phyloP scores from a whole-genome alignment of 1,140 invertebrate genomes.

The Helicorthomorpha holstii region DNA sequence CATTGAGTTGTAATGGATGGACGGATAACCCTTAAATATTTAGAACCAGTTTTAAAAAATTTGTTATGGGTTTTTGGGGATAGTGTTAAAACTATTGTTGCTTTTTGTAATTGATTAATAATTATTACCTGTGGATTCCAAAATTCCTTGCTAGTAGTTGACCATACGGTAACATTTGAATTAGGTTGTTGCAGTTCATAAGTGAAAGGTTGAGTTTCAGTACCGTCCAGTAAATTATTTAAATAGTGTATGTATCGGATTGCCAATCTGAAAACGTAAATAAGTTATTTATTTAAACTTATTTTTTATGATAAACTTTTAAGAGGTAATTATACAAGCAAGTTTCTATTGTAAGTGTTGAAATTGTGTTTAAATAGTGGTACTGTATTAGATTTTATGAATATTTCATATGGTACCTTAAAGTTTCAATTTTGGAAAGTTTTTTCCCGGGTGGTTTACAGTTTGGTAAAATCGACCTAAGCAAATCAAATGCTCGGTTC shows the following conservation, averaged over 20 bases:
- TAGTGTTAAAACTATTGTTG: too few species aligned
- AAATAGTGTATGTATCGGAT: constrained; percentile 63
- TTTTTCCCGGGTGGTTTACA: constrained; percentile 73
- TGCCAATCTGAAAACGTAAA: constrained; percentile 37
- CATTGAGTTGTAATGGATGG: too few species aligned
- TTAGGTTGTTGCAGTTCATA: not conserved
- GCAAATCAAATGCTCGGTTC: constrained; percentile 64
- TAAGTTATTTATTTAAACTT: not conserved
- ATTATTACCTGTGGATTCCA: constrained; percentile 6
- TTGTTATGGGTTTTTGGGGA: too few species aligned
- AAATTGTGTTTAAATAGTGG: too few species aligned
- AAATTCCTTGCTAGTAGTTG: not conserved
- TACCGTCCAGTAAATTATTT: constrained; percentile 35
- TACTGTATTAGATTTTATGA: too few species aligned
- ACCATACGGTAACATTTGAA: not conserved
- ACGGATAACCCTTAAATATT: too few species aligned
- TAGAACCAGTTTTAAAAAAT: too few species aligned
- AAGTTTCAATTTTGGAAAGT: constrained; percentile 67
- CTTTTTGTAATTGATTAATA: not conserved
- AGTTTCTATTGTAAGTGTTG: too few species aligned
- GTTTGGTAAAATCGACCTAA: constrained; percentile 56
- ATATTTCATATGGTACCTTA: constrained; percentile 34
- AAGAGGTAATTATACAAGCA: not conserved
- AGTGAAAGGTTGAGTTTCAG: not conserved
- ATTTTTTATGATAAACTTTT: not conserved